Percentiles rank a stretch among this genome's conserved stretches.
Evolutionary conservation across 2,888 invertebrate species (phyloP).

Genomic region (Drosophila paramelanica): DNA sequence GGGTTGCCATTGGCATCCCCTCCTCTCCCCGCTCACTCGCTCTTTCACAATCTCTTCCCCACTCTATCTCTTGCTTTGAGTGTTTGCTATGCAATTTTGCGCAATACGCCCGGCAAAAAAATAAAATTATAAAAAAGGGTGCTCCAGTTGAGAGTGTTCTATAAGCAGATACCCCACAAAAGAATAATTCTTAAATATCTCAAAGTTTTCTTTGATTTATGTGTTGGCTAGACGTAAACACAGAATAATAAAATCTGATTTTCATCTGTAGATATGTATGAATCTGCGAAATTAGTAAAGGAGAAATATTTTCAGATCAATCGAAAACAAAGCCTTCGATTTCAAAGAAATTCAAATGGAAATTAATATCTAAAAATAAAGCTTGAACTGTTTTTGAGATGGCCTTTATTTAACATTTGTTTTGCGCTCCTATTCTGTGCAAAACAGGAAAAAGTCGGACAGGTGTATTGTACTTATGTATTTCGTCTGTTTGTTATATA

Average conservation of each 20-base stretch:
- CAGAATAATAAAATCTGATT: not conserved
- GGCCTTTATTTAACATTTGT: no score
- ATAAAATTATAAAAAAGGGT: slow-evolving; percentile 19
- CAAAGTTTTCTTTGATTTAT: no score
- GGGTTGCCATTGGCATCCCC: not conserved
- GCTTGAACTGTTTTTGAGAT: no score
- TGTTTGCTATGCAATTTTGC: slow-evolving; percentile 71
- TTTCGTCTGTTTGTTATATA: no score
- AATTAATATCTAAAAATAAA: no score
- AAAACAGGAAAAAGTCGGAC: no score
- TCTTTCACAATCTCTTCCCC: not conserved
- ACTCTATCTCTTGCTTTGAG: slow-evolving; percentile 46
- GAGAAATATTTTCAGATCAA: no score
- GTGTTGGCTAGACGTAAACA: not conserved
- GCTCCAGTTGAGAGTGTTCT: not conserved
- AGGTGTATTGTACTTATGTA: no score
- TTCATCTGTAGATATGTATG: not conserved
- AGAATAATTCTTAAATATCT: not conserved
- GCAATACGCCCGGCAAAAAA: slow-evolving; percentile 40
- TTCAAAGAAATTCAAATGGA: no score
- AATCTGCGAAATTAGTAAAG: no score
- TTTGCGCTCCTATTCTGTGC: no score
- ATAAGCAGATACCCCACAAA: not conserved
- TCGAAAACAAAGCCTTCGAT: no score
- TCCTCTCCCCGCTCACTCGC: not conserved